phyloP scores from a whole-genome alignment of 2,113 vertebrate genomes.

The Protobothrops mucrosquamatus region DNA sequence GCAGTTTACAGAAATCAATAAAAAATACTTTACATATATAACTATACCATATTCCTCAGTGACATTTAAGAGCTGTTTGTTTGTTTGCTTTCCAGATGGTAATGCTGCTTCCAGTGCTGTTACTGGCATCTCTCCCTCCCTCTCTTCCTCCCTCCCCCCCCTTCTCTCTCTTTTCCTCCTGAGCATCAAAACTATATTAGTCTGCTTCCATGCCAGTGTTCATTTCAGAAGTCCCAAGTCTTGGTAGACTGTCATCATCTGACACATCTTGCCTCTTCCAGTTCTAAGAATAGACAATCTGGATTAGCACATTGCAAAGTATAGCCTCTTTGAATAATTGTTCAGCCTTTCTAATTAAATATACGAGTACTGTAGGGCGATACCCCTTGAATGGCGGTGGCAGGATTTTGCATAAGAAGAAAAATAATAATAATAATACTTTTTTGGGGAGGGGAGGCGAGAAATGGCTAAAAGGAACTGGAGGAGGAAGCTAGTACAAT shows the following conservation, averaged over 20 bases:
- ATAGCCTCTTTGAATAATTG: constrained; percentile 35
- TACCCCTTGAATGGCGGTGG: constrained; percentile 37
- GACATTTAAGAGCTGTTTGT: constrained; percentile 26
- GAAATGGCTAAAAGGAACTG: constrained; percentile 41
- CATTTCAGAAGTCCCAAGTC: not conserved
- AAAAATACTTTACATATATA: not conserved
- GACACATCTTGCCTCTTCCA: constrained; percentile 17
- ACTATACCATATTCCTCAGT: constrained; percentile 34
- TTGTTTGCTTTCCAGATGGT: not conserved
- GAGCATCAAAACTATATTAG: not conserved
- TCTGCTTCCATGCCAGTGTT: not conserved
- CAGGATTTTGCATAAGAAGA: constrained; percentile 56
- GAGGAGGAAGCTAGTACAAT: constrained; percentile 65
- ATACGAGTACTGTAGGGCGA: constrained; percentile 20
- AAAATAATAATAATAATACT: constrained; percentile 50
- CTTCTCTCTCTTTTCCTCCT: constrained; percentile 21
- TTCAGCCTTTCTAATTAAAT: constrained; percentile 47
- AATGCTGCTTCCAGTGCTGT: not conserved
- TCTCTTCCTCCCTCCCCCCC: not conserved
- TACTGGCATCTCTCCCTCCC: not conserved
- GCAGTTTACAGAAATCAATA: not conserved
- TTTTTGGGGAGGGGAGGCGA: not conserved
- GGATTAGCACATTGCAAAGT: constrained; percentile 31
- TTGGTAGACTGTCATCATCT: not conserved
- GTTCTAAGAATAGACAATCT: constrained; percentile 30